Evolutionary conservation across 2,797 vertebrate genomes (phyloP).

Genomic region (Poeciliopsis infans): DNA sequence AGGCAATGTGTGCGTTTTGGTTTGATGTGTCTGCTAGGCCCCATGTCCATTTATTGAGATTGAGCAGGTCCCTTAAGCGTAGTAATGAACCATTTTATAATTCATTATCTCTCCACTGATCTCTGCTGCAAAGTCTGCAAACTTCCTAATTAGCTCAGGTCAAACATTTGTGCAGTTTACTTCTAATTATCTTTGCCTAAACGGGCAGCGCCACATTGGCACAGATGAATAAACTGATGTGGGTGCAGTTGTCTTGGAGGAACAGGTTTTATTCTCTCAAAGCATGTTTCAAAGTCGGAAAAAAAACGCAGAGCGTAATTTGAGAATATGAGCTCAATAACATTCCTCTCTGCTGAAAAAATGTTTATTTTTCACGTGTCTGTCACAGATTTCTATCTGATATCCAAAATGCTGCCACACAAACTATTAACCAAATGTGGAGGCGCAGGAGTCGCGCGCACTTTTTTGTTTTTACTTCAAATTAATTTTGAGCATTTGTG

Average conservation of each 20-base stretch:
- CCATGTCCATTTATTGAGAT: slow-evolving; percentile 83
- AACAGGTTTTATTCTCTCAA: slow-evolving; percentile 34
- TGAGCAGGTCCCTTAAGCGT: slow-evolving; percentile 79
- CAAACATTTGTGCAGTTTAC: slow-evolving; percentile 82
- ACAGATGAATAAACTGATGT: slow-evolving; percentile 59
- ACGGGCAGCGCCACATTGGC: slow-evolving; percentile 67
- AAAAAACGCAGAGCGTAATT: slow-evolving; percentile 33
- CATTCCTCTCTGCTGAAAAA: too few species aligned
- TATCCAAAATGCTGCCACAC: neutral
- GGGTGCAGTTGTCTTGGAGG: slow-evolving; percentile 32
- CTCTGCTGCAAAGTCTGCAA: slow-evolving; percentile 81
- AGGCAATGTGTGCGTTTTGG: slow-evolving; percentile 69
- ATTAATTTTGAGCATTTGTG: neutral
- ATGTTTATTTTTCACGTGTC: too few species aligned
- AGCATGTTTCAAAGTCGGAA: slow-evolving; percentile 27
- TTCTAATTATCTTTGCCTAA: slow-evolving; percentile 80
- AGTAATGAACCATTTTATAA: slow-evolving; percentile 86
- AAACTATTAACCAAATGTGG: neutral
- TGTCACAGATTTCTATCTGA: neutral
- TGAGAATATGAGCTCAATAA: too few species aligned
- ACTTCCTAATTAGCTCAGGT: slow-evolving; percentile 86
- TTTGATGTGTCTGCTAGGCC: slow-evolving; percentile 81
- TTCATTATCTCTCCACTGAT: slow-evolving; percentile 82
- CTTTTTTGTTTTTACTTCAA: neutral
- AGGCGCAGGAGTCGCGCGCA: neutral